A percentile compares a stretch with the other conserved stretches of the same genome.
Conservation (phyloP, 2,113 vertebrate species). For the Bambusicola thoracicus region DNA sequence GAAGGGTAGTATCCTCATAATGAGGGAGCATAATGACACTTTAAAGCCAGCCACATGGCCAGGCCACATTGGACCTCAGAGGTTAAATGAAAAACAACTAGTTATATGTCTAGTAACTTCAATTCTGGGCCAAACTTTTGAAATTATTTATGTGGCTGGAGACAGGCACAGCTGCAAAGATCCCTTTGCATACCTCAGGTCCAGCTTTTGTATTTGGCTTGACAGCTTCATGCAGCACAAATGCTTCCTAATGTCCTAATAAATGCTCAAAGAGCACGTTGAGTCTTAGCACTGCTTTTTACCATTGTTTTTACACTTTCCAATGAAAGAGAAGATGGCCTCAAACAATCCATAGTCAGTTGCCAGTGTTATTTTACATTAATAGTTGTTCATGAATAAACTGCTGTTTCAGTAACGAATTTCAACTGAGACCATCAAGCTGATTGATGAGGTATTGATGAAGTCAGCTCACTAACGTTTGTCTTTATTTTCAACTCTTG, state of each 20-base stretch:
- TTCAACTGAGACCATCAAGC: not conserved
- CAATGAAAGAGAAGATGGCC: not conserved
- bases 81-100: not conserved
- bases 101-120: not conserved
- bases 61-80: not conserved
- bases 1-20: not conserved
- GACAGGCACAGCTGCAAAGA: not conserved
- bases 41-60: not conserved
- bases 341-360: not conserved
- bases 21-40: not conserved
- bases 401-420: not conserved
- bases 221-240: not conserved
- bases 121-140: not conserved
- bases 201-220: not conserved
- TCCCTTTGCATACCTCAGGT: not conserved
- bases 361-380: not conserved
- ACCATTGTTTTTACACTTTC: not conserved
- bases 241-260: not conserved
- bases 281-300: not conserved
- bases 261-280: not conserved
- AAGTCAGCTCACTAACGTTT: not conserved
- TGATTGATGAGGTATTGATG: not conserved
- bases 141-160: not conserved
- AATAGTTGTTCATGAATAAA: not conserved
- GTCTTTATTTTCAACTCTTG: not conserved